phyloP scores from a whole-genome alignment of 2,888 invertebrate genomes.

The Escarpia spicata region DNA sequence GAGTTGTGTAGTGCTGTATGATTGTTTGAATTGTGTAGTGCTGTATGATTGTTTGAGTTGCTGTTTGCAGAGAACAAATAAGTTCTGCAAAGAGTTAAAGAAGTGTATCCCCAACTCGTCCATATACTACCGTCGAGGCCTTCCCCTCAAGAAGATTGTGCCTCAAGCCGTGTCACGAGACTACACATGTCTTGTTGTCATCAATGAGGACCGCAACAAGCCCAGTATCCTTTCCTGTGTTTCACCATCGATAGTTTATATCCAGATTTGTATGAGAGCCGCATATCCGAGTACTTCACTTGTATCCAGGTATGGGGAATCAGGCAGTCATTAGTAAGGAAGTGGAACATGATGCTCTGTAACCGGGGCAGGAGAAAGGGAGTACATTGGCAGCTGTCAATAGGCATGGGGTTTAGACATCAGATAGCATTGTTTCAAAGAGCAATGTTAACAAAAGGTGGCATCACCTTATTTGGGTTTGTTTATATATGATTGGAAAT shows the following conservation, averaged over 20 bases:
- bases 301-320: neutral
- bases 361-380: neutral
- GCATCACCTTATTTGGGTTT: too few relatives aligned
- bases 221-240: slow-evolving; percentile 73
- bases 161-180: slow-evolving; percentile 81
- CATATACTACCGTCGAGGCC: slow-evolving; percentile 85
- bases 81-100: slow-evolving; percentile 90
- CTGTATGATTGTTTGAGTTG: too few relatives aligned
- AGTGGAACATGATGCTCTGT: too few relatives aligned
- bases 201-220: slow-evolving; percentile 92
- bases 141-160: slow-evolving; percentile 92
- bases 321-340: neutral
- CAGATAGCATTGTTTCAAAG: too few relatives aligned
- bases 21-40: neutral
- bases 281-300: neutral
- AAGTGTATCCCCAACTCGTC: slow-evolving; percentile 92
- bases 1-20: neutral
- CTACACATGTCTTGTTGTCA: slow-evolving; percentile 61
- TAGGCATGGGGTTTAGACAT: neutral
- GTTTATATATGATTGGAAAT: too few relatives aligned
- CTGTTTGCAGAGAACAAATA: slow-evolving; percentile 77
- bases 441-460: too few relatives aligned
- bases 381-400: neutral
- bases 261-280: neutral
- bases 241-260: neutral